Percentiles rank a stretch among this genome's conserved stretches.
phyloP scores from a whole-genome alignment of 2,113 vertebrate species.

The Chloropsis hardwickii region DNA sequence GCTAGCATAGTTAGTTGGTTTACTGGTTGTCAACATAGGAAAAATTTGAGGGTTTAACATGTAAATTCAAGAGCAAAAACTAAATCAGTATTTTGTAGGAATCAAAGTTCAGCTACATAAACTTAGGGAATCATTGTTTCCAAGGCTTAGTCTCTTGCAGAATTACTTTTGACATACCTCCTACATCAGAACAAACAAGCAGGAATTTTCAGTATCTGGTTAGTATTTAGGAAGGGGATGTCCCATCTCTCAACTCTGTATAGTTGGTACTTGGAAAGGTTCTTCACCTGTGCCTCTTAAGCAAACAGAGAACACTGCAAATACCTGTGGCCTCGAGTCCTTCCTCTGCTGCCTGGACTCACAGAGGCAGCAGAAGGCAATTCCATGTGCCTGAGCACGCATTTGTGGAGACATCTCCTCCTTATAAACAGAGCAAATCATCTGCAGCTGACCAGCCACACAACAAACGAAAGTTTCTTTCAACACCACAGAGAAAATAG shows the following conservation, averaged over 20 bases:
- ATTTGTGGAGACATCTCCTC: not conserved
- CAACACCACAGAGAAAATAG: not conserved
- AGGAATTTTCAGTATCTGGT: not conserved
- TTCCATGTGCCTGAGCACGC: not conserved
- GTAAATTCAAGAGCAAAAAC: slow-evolving; percentile 34
- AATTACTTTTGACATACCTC: not conserved
- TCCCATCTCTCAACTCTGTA: not conserved
- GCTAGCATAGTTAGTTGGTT: slow-evolving; percentile 56
- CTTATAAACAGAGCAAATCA: not conserved
- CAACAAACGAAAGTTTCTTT: not conserved
- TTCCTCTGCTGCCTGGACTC: not conserved
- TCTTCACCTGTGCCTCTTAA: not conserved
- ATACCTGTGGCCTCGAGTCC: not conserved
- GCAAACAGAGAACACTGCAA: not conserved
- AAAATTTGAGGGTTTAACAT: slow-evolving; percentile 34
- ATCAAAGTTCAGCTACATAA: not conserved
- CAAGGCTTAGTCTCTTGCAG: not conserved
- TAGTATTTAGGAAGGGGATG: not conserved
- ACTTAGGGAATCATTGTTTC: not conserved
- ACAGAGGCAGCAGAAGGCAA: not conserved
- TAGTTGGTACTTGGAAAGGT: not conserved
- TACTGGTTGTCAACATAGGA: slow-evolving; percentile 40
- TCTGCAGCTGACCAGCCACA: not conserved
- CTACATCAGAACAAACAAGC: not conserved
- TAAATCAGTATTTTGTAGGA: not conserved